Evolutionary conservation across 2,113 vertebrate genomes (phyloP).

Genomic region (Lonchura striata): DNA sequence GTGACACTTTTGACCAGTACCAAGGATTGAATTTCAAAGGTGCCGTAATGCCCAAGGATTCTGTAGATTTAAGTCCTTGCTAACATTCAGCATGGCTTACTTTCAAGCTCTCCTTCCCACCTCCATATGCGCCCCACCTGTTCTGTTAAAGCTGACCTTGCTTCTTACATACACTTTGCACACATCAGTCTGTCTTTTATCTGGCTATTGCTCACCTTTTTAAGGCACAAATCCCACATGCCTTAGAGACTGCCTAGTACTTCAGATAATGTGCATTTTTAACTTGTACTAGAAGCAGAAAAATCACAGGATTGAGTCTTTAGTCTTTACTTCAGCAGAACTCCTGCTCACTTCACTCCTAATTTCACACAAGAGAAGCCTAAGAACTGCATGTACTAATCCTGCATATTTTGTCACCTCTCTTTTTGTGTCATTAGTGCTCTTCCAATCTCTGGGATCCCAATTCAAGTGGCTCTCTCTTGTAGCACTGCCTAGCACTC

Average conservation of each 20-base stretch:
- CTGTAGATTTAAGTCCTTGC: not conserved
- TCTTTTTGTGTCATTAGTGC: conserved; percentile 37
- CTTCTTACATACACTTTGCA: not conserved
- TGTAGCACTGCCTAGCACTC: conserved; percentile 54
- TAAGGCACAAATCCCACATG: not conserved
- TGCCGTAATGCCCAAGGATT: not conserved
- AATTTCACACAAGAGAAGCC: conserved; percentile 57
- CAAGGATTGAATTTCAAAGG: conserved; percentile 2
- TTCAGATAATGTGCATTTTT: not conserved
- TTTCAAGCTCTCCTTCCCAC: not conserved
- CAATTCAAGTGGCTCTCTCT: conserved; percentile 38
- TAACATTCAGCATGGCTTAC: not conserved
- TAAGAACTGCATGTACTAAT: conserved; percentile 61
- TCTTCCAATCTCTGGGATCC: conserved; percentile 52
- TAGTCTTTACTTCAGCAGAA: conserved; percentile 15
- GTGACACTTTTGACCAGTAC: not conserved
- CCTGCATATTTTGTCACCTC: conserved; percentile 63
- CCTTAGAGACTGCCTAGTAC: not conserved
- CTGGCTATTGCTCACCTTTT: not conserved
- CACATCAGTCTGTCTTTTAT: not conserved
- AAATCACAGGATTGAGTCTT: conserved; percentile 36
- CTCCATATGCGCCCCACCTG: not conserved
- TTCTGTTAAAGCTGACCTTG: not conserved
- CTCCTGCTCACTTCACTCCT: conserved; percentile 47
- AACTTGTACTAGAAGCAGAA: conserved; percentile 36